Evolutionary conservation across 2,888 invertebrate genomes (phyloP).

Genomic region (Synergus umbraculus): DNA sequence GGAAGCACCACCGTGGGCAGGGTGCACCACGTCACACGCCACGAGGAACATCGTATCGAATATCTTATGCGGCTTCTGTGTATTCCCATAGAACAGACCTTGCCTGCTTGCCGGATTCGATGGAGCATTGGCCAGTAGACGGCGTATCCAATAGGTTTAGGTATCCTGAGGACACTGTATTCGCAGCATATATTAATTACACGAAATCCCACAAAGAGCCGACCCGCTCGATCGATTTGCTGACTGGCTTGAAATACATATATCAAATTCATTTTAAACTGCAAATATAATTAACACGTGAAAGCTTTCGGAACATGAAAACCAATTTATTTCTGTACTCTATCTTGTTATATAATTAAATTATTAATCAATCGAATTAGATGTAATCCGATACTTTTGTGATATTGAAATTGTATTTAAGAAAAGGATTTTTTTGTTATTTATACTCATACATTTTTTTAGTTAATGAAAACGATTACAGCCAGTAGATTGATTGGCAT

Average conservation of each 20-base stretch:
- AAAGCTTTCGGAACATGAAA: not conserved
- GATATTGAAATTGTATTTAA: too few species aligned
- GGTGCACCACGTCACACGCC: conserved; percentile 64
- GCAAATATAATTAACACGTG: conserved; percentile 26
- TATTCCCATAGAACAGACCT: conserved; percentile 69
- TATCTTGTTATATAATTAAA: not conserved
- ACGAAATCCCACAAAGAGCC: conserved; percentile 71
- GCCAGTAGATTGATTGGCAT: not conserved
- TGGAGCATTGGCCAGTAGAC: conserved; percentile 53
- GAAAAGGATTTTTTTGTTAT: not conserved
- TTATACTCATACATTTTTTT: too few species aligned
- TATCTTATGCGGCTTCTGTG: conserved; percentile 77
- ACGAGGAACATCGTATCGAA: conserved; percentile 73
- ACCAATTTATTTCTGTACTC: not conserved
- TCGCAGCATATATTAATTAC: conserved; percentile 73
- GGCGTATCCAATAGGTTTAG: conserved; percentile 58
- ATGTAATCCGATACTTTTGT: not conserved
- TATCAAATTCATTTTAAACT: conserved; percentile 31
- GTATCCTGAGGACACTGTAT: conserved; percentile 57
- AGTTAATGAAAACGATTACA: not conserved
- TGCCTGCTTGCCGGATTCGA: conserved; percentile 38
- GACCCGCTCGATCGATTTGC: conserved; percentile 30
- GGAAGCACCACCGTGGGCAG: conserved; percentile 74
- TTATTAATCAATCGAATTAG: not conserved
- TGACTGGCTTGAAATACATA: conserved; percentile 22